These are phyloP conservation scores for Timandra comae DNA, from an alignment of 2,888 invertebrate genomes.

Conservation along the genomic window DNA sequence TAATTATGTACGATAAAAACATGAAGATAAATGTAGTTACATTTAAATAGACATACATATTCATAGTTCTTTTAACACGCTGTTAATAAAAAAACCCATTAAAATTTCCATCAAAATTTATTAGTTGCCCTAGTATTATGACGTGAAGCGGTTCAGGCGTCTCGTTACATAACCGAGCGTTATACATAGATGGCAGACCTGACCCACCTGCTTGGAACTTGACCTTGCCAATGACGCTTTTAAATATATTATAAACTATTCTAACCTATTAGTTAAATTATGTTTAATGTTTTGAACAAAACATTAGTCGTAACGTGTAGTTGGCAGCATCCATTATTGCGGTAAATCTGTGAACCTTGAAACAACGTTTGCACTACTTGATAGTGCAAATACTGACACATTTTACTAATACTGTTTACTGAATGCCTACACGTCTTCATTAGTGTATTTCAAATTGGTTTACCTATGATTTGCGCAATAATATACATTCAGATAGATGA, in stretches of 20 bases:
- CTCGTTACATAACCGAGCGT: slow-evolving; percentile 43
- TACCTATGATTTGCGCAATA: too few species aligned
- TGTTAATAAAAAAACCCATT: background rate
- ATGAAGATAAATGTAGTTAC: too few species aligned
- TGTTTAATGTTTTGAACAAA: slow-evolving; percentile 2
- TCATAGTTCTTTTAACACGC: background rate
- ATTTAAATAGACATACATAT: too few species aligned
- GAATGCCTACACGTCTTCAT: slow-evolving; percentile 8
- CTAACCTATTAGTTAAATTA: background rate
- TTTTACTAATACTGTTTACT: slow-evolving; percentile 9
- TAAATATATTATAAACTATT: slow-evolving; percentile 4
- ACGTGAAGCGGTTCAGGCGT: too few species aligned
- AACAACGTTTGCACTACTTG: slow-evolving; percentile 10
- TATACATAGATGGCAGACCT: slow-evolving; percentile 28
- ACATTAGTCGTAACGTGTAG: background rate
- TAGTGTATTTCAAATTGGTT: slow-evolving; percentile 8
- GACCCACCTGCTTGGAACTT: slow-evolving; percentile 43
- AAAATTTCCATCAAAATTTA: background rate
- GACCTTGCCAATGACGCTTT: slow-evolving; percentile 44
- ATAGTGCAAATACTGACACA: slow-evolving; percentile 10
- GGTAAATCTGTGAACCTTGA: slow-evolving; percentile 13
- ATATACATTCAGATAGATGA: too few species aligned
- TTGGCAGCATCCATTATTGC: background rate
- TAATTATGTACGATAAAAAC: too few species aligned
- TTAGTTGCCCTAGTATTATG: too few species aligned